Evolutionary conservation across 2,888 invertebrate genomes (phyloP), one percentile per base, ranked within the genome.

Genomic region (Achlya flavicornis): DNA sequence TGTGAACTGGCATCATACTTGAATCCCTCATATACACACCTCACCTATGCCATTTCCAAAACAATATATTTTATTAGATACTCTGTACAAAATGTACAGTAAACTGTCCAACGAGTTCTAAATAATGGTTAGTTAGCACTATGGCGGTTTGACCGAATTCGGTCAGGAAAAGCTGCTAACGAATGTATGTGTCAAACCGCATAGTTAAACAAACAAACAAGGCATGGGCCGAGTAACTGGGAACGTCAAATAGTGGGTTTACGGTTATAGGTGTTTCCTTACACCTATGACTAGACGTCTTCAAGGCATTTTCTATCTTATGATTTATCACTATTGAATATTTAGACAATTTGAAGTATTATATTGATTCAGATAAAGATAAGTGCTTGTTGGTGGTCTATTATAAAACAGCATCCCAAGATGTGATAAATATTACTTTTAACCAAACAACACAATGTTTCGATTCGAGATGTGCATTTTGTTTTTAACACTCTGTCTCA

Each of bases 381-480:
- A 53, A 53, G 48, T 53, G 48, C 19, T 53, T 53, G 48, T 53
- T 53, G 19, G 48, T 16, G 48, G 48, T 53, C 48, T 16, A 19
- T 19, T 53, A 53, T 53, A 53, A 53, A 53, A 53, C 48, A 53
- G 48, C 48, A 53, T 53, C 48, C 48, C 48, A 53, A 53, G 16
- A 16, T 61, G 48, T 38, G 26, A 41, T 43, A 59, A 26, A 53
- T 61, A 61, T 48, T 64, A 4, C 19, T n/a, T 53, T 53, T 19
- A 53, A 7, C 48, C 8, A 53, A 16, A n/a, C 48, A 46, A n/a
- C 48, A 53, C 19, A 6, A 53, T 53, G 48, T 16, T 53, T 19
- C 48, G 48, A 53, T 16, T 10, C n/a, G n/a, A n/a, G 1, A 3
- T 53, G 48, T 16, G 48, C n/a, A 53, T 53, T 16, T 53, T 16